Evolutionary conservation across 2,888 invertebrate genomes (phyloP).

Genomic region (Ceriagrion tenellum): DNA sequence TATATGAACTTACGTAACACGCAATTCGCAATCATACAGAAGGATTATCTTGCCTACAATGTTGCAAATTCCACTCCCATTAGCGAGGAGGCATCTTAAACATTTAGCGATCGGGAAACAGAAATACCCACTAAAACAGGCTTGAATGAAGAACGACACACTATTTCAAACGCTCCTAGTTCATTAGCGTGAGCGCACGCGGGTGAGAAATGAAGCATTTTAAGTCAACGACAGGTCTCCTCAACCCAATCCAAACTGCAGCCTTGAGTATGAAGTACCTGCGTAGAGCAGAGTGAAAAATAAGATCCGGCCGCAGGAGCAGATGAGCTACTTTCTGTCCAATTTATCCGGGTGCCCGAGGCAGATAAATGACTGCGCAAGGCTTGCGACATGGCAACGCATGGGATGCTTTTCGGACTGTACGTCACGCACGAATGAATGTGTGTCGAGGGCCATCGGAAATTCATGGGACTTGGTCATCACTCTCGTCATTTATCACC

Average conservation of each 20-base stretch:
- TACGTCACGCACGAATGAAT: neutral
- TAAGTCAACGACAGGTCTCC: neutral
- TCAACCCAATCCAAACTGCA: neutral
- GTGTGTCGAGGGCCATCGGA: neutral
- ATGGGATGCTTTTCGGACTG: neutral
- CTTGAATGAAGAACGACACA: too few species aligned
- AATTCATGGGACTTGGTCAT: neutral
- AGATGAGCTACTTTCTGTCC: neutral
- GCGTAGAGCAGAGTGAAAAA: neutral
- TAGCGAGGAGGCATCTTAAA: too few species aligned
- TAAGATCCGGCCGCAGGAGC: neutral
- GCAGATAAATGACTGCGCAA: slow-evolving; percentile 1
- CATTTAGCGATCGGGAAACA: too few species aligned
- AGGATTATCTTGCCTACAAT: too few species aligned
- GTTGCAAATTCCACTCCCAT: too few species aligned
- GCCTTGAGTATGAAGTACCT: neutral
- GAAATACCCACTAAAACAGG: too few species aligned
- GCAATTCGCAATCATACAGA: too few species aligned
- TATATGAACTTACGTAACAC: too few species aligned
- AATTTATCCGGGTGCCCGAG: neutral
- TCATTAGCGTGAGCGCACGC: too few species aligned
- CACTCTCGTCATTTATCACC: too few species aligned
- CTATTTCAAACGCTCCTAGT: too few species aligned
- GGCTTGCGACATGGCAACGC: neutral
- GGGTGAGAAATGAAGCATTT: neutral